phyloP scores from a whole-genome alignment of 2,888 invertebrate species.

The Erebia ligea region DNA sequence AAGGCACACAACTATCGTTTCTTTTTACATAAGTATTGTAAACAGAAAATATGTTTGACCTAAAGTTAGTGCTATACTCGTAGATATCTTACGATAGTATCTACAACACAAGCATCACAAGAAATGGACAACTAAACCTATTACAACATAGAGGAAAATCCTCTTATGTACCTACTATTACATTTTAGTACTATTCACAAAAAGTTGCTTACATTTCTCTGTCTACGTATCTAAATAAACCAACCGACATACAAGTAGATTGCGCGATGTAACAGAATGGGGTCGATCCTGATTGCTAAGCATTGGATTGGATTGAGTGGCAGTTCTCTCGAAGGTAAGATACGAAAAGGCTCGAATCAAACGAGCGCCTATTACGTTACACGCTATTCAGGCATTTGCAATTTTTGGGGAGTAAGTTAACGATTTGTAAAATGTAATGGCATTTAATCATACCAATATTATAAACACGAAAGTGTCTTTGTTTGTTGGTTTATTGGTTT shows the following conservation, averaged over 20 bases:
- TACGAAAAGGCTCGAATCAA: conserved; percentile 11
- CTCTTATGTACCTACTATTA: too few relatives aligned
- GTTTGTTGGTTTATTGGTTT: too few relatives aligned
- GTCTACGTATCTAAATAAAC: background rate
- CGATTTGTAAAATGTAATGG: background rate
- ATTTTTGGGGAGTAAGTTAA: background rate
- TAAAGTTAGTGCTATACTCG: too few relatives aligned
- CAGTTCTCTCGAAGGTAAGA: conserved; percentile 17
- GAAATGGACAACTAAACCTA: too few relatives aligned
- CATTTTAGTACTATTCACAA: background rate
- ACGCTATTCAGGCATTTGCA: background rate
- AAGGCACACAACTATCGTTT: too few relatives aligned
- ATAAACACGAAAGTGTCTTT: too few relatives aligned
- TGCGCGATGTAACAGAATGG: conserved; percentile 12
- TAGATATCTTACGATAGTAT: too few relatives aligned
- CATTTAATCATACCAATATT: too few relatives aligned
- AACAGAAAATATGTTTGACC: too few relatives aligned
- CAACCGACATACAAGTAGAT: conserved; percentile 15
- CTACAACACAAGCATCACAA: too few relatives aligned
- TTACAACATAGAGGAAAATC: too few relatives aligned
- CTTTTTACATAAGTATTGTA: too few relatives aligned
- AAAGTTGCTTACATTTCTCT: background rate
- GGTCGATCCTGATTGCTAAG: conserved; percentile 18
- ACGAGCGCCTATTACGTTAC: conserved; percentile 1
- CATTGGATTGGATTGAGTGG: conserved; percentile 20